phyloP scores from a whole-genome alignment of 1,140 invertebrate genomes.

The Thaumetopoea pityocampa region DNA sequence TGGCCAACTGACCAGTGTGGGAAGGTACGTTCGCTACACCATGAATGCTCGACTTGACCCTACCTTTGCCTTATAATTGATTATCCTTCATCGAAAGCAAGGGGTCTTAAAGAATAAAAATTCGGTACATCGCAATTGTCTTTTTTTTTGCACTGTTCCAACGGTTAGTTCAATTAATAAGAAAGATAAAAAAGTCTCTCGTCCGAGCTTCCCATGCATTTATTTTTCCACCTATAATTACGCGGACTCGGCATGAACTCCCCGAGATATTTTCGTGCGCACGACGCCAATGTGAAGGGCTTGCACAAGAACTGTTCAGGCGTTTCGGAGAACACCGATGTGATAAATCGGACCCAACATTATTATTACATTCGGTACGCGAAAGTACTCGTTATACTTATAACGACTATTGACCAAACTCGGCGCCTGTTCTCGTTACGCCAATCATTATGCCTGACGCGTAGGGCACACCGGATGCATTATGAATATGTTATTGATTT shows the following conservation, averaged over 20 bases:
- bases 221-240: conserved; percentile 74
- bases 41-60: conserved; percentile 63
- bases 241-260: conserved; percentile 61
- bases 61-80: conserved; percentile 46
- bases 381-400: conserved; percentile 72
- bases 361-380: conserved; percentile 72
- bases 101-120: conserved; percentile 43
- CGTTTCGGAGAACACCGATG: conserved; percentile 69
- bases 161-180: conserved; percentile 61
- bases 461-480: conserved; percentile 10
- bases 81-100: conserved; percentile 44
- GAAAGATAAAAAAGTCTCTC: conserved; percentile 47
- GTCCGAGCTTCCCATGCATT: conserved; percentile 62
- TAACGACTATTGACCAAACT: conserved; percentile 72
- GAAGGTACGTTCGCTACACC: conserved; percentile 35
- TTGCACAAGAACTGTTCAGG: conserved; percentile 69
- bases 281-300: conserved; percentile 61
- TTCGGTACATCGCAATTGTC: conserved; percentile 39
- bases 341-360: conserved; percentile 74
- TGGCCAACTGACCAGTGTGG: conserved; percentile 53
- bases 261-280: conserved; percentile 69
- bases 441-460: conserved; percentile 51
- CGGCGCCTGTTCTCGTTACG: conserved; percentile 66
- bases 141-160: conserved; percentile 57
- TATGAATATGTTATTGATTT: conserved; percentile 3